Evolutionary conservation across 2,113 vertebrate species (phyloP), one percentile per base, ranked within the genome.

Genomic region (Pelmatolapia mariae): DNA sequence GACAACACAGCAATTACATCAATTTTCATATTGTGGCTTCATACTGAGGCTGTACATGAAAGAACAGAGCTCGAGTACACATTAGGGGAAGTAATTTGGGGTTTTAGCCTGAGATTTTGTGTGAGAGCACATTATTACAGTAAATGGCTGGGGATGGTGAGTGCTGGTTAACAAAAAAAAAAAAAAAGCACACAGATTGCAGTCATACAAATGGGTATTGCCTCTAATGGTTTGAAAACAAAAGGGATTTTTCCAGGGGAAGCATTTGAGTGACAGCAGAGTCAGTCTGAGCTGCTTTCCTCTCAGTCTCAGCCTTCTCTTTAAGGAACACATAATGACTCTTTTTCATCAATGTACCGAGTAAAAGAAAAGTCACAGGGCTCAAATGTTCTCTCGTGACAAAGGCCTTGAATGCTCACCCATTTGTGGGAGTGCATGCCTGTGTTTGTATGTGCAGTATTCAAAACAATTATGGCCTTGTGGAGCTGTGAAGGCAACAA

Each of bases 71-170:
- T 88, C 10, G 36, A 83, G 88, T 4, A 24, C 85, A 86, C 86
- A 93, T 91, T 86, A 91, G 89, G 59, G 89, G 63, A 86, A 82
- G 83, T 79, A 8, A 90, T 89, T 83, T 54, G 5, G 82, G 89
- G 73, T 84, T 92, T 93, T 87, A 87, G 93, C 71, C 57, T 33
- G 83, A 90, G 82, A 89, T 90, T 89, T 63, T 87, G 80, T 89
- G 81, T 89, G 89, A 93, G 90, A 88, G 91, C 88, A 82, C 81
- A 90, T 92, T 87, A 93, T 93, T 92, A 90, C 78, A 86, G 89
- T 81, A 90, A 93, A 93, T 92, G 91, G 87, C 61, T 16, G n/a
- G 10, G 81, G 71, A 90, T 66, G 82, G 47, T 61, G 83, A 86
- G 85, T 90, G 83, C 90, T 86, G 63, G 52, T 88, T 10, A 54